Conservation (phyloP, 1,140 invertebrate genomes). For the Drosophila lowei region DNA sequence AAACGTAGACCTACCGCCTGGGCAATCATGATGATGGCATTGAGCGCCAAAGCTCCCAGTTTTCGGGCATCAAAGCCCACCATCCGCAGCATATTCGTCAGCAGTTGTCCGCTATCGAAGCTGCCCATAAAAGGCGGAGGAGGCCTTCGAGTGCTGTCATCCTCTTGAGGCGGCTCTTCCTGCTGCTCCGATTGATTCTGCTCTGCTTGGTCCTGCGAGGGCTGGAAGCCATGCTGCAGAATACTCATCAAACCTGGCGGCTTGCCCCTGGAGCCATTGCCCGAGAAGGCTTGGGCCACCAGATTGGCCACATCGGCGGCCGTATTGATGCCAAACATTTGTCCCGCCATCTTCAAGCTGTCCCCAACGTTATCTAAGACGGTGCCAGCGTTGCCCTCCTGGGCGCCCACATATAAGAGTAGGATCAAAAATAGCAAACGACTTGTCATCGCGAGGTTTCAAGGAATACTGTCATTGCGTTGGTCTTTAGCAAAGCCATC, state of each 20-base stretch:
- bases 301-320: slow-evolving; percentile 84
- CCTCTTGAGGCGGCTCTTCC: slow-evolving; percentile 49
- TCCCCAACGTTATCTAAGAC: slow-evolving; percentile 86
- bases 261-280: slow-evolving; percentile 30
- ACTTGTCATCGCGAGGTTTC: slow-evolving; percentile 54
- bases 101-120: slow-evolving; percentile 81
- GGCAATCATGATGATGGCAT: slow-evolving; percentile 91
- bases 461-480: slow-evolving; percentile 31
- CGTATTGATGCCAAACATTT: slow-evolving; percentile 85
- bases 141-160: slow-evolving; percentile 10
- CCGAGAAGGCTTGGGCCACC: slow-evolving; percentile 84
- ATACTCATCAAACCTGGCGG: slow-evolving; percentile 56
- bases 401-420: slow-evolving; percentile 36
- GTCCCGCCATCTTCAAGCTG: slow-evolving; percentile 86
- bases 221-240: slow-evolving; percentile 51
- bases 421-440: slow-evolving; percentile 36
- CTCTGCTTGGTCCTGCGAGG: slow-evolving; percentile 5
- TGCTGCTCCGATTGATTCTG: slow-evolving; percentile 52
- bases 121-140: neutral
- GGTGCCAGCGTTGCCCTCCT: slow-evolving; percentile 60
- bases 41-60: slow-evolving; percentile 90
- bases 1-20: slow-evolving; percentile 87
- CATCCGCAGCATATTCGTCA: slow-evolving; percentile 88
- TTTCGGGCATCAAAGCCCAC: slow-evolving; percentile 89
- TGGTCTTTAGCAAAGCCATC: slow-evolving; percentile 21